Conservation (phyloP, 2,888 invertebrate genomes). For the Panopea generosa region DNA sequence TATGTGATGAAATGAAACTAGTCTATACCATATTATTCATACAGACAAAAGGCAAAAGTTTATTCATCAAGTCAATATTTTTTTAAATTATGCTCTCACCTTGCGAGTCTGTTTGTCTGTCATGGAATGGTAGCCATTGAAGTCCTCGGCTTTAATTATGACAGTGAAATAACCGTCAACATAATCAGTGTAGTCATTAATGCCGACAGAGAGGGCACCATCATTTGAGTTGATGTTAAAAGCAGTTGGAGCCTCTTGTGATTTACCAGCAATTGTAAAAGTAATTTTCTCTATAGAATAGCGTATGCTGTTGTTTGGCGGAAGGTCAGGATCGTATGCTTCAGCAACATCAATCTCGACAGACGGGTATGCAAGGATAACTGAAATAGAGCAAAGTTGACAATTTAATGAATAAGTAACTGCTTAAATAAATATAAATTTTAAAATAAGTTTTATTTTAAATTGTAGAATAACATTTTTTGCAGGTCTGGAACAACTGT, state of each 20-base stretch:
- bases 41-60: too few relatives aligned
- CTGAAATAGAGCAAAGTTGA: constrained; percentile 46
- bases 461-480: too few relatives aligned
- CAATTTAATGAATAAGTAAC: too few relatives aligned
- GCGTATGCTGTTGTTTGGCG: constrained; percentile 59
- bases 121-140: constrained; percentile 29
- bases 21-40: too few relatives aligned
- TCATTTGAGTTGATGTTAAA: constrained; percentile 69
- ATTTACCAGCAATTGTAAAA: constrained; percentile 29
- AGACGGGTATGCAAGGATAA: constrained; percentile 58
- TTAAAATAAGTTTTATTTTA: too few relatives aligned
- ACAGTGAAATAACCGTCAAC: constrained; percentile 71
- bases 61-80: too few relatives aligned
- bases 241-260: constrained; percentile 52
- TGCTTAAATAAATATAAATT: too few relatives aligned
- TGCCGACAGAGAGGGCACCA: constrained; percentile 64
- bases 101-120: constrained; percentile 30
- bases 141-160: constrained; percentile 69
- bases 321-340: constrained; percentile 60
- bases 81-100: constrained; percentile 29
- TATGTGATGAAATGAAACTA: too few relatives aligned
- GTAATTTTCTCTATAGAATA: constrained; percentile 62
- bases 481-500: too few relatives aligned
- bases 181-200: constrained; percentile 67
- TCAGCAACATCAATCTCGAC: constrained; percentile 41